Percentiles rank a stretch among this genome's conserved stretches.
phyloP scores from a whole-genome alignment of 2,797 vertebrate genomes.

The Sarcoramphus papa region DNA sequence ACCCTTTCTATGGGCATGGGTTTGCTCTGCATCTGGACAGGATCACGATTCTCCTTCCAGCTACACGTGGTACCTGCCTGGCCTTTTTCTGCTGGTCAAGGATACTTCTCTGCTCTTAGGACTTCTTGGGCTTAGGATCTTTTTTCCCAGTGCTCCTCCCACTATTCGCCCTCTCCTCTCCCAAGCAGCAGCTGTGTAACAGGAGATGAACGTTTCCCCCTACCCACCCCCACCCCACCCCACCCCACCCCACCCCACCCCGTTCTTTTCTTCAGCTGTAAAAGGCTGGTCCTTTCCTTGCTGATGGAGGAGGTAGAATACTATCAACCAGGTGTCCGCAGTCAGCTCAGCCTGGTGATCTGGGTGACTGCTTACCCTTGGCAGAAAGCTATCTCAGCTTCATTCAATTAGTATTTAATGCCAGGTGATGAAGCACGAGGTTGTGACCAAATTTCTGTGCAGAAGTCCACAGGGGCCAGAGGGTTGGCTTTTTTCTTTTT shows the following conservation, averaged over 20 bases:
- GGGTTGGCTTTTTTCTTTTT: too few species aligned
- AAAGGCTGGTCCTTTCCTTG: neutral
- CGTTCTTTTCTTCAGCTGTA: neutral
- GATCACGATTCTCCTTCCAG: neutral
- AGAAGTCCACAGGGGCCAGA: neutral
- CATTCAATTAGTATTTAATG: neutral
- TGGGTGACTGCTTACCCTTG: neutral
- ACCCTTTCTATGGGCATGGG: neutral
- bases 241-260: fast-evolving
- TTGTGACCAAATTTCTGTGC: neutral
- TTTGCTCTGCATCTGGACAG: neutral
- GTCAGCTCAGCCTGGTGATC: neutral
- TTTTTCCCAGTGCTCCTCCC: neutral
- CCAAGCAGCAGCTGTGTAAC: neutral
- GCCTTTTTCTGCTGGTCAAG: neutral
- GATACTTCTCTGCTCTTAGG: neutral
- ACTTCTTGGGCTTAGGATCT: neutral
- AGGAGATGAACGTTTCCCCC: neutral
- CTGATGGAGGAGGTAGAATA: neutral
- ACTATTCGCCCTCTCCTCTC: neutral
- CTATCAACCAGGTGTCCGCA: neutral
- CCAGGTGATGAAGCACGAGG: neutral
- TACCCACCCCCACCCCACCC: too few species aligned
- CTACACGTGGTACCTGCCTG: neutral
- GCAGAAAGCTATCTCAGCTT: neutral